Percentiles rank a stretch among this genome's conserved stretches.
These are phyloP conservation scores for Ceratina australensis DNA, from an alignment of 1,140 invertebrate species.

Conservation along the genomic window DNA sequence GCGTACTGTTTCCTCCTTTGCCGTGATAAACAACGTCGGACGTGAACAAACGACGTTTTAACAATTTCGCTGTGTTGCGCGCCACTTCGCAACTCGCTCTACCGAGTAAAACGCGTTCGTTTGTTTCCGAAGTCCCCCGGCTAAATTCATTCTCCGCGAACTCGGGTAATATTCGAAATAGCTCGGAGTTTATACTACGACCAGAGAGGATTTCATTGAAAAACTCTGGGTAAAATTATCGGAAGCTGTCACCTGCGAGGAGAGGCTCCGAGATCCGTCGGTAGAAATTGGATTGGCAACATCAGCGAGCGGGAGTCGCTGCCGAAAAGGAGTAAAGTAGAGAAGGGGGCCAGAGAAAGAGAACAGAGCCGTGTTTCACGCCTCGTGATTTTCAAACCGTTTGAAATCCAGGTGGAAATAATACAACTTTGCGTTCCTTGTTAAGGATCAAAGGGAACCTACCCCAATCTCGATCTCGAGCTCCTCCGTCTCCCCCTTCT, in stretches of 20 bases:
- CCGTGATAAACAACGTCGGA: constrained; percentile 27
- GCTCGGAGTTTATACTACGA: constrained; percentile 19
- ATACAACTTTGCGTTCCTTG: constrained; percentile 78
- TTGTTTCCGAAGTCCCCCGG: constrained; percentile 11
- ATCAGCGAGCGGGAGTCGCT: constrained; percentile 56
- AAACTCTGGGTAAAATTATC: constrained; percentile 22
- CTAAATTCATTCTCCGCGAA: constrained; percentile 1
- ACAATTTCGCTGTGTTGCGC: constrained; percentile 50
- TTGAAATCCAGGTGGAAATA: constrained; percentile 77
- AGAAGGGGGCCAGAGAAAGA: constrained; percentile 48
- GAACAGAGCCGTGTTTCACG: constrained; percentile 71
- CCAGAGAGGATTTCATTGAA: neutral
- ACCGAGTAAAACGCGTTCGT: constrained; percentile 15
- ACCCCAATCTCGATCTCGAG: constrained; percentile 66
- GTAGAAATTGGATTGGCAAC: constrained; percentile 62
- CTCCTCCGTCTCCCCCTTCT: constrained; percentile 39
- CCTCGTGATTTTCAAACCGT: constrained; percentile 72
- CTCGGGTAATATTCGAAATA: too few species aligned
- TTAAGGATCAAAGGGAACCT: constrained; percentile 74
- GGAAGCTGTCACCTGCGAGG: constrained; percentile 40
- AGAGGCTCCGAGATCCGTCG: constrained; percentile 39
- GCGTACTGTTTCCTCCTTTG: constrained; percentile 49
- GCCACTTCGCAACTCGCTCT: constrained; percentile 17
- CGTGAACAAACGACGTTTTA: constrained; percentile 49
- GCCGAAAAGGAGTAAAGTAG: constrained; percentile 46